Conservation (phyloP, 1,140 invertebrate genomes). For the Conus betulinus region DNA sequence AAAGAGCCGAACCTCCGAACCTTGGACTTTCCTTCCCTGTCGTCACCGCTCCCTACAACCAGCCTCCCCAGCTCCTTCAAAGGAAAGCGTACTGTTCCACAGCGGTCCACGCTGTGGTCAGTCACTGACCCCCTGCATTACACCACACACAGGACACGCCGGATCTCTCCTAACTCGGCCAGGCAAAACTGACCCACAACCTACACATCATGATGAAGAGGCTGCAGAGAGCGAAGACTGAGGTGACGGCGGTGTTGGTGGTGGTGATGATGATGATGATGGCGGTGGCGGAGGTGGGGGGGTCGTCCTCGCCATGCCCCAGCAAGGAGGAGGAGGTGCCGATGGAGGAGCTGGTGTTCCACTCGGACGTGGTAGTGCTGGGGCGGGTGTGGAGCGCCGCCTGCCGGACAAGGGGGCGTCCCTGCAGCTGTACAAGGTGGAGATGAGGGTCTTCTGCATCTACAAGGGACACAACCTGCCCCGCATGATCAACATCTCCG, state of each 20-base stretch:
- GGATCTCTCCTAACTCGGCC: too few relatives aligned
- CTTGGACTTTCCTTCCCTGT: too few relatives aligned
- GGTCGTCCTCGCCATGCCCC: background rate
- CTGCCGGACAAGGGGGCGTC: background rate
- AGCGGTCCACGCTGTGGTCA: too few relatives aligned
- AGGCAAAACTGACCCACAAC: too few relatives aligned
- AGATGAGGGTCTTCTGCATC: background rate
- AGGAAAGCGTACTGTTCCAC: too few relatives aligned
- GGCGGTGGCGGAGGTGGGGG: background rate
- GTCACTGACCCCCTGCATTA: too few relatives aligned
- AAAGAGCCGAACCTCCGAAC: too few relatives aligned
- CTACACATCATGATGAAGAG: too few relatives aligned
- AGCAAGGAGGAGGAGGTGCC: background rate
- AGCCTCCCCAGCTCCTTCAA: too few relatives aligned
- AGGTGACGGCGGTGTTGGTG: background rate
- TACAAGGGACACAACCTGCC: background rate
- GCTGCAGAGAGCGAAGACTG: background rate
- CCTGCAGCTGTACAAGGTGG: background rate
- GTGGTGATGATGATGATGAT: background rate
- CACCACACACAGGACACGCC: too few relatives aligned
- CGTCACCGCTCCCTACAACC: too few relatives aligned
- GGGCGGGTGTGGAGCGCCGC: background rate
- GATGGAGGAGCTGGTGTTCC: background rate
- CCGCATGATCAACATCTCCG: background rate
- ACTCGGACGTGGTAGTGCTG: background rate